Conservation (phyloP, 2,888 invertebrate genomes). For the Drosophila flavopinicola region DNA sequence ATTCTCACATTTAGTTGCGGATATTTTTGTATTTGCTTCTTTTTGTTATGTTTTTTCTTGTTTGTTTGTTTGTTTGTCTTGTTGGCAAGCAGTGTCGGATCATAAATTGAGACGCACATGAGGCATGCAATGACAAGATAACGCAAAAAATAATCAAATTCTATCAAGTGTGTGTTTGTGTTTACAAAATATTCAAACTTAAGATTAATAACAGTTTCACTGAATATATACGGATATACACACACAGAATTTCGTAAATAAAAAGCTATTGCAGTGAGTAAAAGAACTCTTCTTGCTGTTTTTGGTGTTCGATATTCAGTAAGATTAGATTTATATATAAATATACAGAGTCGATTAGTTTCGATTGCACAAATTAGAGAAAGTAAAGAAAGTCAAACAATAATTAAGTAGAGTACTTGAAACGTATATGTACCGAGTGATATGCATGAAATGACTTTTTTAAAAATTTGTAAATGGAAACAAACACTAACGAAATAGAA, state of each 20-base stretch:
- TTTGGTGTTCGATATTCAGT: conserved; percentile 43
- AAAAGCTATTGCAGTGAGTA: conserved; percentile 79
- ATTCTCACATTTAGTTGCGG: conserved; percentile 50
- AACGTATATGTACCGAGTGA: conserved; percentile 54
- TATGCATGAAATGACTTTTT: conserved; percentile 63
- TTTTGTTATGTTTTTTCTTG: background rate
- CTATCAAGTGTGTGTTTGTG: conserved; percentile 20
- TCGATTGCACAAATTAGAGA: conserved; percentile 70
- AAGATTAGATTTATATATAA: conserved; percentile 35
- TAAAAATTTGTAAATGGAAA: conserved; percentile 51
- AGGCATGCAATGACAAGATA: conserved; percentile 63
- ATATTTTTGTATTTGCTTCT: conserved; percentile 1
- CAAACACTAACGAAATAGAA: conserved; percentile 66
- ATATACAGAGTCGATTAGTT: conserved; percentile 59
- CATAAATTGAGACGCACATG: conserved; percentile 54
- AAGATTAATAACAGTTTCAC: conserved; percentile 53
- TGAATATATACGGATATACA: conserved; percentile 6
- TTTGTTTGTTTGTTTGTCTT: conserved; percentile 27
- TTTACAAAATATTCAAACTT: conserved; percentile 53
- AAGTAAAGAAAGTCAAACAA: conserved; percentile 61
- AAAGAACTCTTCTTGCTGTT: conserved; percentile 81
- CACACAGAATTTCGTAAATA: conserved; percentile 39
- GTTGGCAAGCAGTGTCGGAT: conserved; percentile 63
- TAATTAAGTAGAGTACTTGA: conserved; percentile 52
- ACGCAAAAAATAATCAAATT: conserved; percentile 26